A percentile compares a stretch with the other conserved stretches of the same genome.
Evolutionary conservation across 1,140 invertebrate species (phyloP).

Genomic region (Dinoponera quadriceps): DNA sequence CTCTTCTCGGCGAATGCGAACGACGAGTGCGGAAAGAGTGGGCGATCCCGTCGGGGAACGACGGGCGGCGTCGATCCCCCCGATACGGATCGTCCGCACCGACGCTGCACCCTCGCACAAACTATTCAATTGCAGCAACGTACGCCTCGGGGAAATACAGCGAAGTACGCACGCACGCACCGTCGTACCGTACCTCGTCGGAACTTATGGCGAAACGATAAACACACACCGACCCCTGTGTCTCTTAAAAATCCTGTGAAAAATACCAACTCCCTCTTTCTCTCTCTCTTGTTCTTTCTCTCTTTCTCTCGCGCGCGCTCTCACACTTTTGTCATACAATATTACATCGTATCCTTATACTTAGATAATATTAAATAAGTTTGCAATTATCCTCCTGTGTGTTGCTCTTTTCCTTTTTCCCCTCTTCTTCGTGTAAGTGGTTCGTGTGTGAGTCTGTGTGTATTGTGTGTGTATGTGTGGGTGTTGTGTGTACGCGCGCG

Average conservation of each 20-base stretch:
- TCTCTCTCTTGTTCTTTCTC: too few species aligned
- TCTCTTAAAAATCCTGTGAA: constrained; percentile 55
- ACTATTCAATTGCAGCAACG: constrained; percentile 33
- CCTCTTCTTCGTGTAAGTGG: too few species aligned
- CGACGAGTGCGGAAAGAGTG: too few species aligned
- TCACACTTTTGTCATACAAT: constrained; percentile 15
- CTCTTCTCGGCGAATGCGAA: too few species aligned
- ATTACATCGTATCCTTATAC: constrained; percentile 48
- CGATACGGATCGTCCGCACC: too few species aligned
- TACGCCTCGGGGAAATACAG: constrained; percentile 20
- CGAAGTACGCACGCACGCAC: not conserved
- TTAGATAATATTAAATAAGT: constrained; percentile 57
- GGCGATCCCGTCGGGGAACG: too few species aligned
- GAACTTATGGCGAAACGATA: constrained; percentile 47
- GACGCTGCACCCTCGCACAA: constrained; percentile 6
- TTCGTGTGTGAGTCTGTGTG: too few species aligned
- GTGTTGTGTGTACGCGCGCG: not conserved
- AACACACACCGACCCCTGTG: not conserved
- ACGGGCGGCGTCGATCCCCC: too few species aligned
- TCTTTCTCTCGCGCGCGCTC: too few species aligned
- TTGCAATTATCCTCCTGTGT: constrained; percentile 41
- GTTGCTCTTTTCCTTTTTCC: too few species aligned
- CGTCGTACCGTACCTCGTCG: not conserved
- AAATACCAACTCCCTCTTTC: constrained; percentile 45
- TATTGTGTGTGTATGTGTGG: constrained; percentile 5